These are phyloP conservation scores for Lycocorax pyrrhopterus DNA, from an alignment of 2,113 vertebrate species.

Conservation along the genomic window DNA sequence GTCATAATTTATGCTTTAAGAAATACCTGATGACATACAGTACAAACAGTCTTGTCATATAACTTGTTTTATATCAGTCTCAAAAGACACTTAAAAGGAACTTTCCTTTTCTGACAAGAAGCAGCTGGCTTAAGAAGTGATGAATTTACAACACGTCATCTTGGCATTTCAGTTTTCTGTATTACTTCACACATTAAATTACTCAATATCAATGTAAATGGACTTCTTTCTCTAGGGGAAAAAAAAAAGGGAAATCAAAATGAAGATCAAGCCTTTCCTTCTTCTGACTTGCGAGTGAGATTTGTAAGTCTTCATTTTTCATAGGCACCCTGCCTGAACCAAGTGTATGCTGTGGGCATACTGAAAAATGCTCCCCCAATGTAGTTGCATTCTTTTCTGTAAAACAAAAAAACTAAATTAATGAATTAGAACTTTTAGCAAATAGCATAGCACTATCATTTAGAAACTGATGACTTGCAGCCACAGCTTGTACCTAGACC, in stretches of 20 bases:
- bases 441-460: neutral
- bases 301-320: neutral
- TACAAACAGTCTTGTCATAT: slow-evolving; percentile 37
- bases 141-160: slow-evolving; percentile 37
- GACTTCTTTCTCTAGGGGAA: neutral
- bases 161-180: slow-evolving; percentile 29
- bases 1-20: slow-evolving; percentile 47
- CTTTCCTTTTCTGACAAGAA: slow-evolving; percentile 43
- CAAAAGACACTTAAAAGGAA: slow-evolving; percentile 45
- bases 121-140: slow-evolving; percentile 42
- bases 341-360: neutral
- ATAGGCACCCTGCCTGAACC: neutral
- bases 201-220: slow-evolving; percentile 23
- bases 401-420: neutral
- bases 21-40: slow-evolving; percentile 55
- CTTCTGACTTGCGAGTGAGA: neutral
- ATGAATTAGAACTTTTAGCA: neutral
- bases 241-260: neutral
- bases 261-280: neutral
- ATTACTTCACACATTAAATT: slow-evolving; percentile 40
- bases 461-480: neutral
- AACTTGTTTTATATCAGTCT: slow-evolving; percentile 52
- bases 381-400: neutral
- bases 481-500: neutral
- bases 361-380: neutral